These are phyloP conservation scores for Porites evermanni DNA, from an alignment of 92 coral and sea anemone genomes.

Conservation along the genomic window DNA sequence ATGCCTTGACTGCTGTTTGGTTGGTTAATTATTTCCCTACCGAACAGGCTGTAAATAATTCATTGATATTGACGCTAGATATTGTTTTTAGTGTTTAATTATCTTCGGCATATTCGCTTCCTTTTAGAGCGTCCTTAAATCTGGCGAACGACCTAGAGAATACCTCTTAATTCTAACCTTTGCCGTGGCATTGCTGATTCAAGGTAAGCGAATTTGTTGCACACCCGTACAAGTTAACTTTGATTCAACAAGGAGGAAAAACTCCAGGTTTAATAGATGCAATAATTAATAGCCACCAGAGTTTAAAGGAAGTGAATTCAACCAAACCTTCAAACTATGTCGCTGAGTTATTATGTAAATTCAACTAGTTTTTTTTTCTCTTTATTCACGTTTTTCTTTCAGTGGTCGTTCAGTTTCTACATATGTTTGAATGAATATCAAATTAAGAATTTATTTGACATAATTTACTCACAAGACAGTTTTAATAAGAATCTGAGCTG, in stretches of 20 bases:
- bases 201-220: conserved; percentile 14
- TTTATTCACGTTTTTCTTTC: background rate
- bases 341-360: no score
- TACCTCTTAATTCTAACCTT: background rate
- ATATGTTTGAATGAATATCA: background rate
- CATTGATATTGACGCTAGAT: conserved; percentile 1
- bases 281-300: background rate
- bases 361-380: no score
- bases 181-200: background rate
- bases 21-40: background rate
- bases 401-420: background rate
- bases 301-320: background rate
- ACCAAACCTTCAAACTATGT: background rate
- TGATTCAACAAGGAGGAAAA: background rate
- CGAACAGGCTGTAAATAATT: conserved; percentile 17
- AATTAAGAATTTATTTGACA: background rate
- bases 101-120: conserved; percentile 15
- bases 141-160: background rate
- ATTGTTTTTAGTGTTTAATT: conserved; percentile 4
- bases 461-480: no score
- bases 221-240: background rate
- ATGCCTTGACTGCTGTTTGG: background rate
- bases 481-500: no score
- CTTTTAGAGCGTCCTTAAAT: background rate
- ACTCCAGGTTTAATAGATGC: background rate